Conservation (phyloP, 2,888 invertebrate species). For the Anarsia innoxiella region DNA sequence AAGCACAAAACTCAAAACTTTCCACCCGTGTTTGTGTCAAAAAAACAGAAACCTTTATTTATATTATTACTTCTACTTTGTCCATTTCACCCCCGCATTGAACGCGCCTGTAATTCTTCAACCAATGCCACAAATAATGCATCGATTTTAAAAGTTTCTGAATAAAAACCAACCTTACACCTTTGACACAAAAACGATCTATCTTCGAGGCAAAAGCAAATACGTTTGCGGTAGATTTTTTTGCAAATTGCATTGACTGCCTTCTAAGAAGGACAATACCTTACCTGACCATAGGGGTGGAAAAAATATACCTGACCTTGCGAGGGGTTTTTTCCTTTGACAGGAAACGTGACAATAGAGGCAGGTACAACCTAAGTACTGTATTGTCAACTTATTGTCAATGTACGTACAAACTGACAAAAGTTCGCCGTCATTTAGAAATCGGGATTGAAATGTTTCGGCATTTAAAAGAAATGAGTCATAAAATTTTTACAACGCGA, state of each 20-base stretch:
- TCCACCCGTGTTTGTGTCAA: not conserved
- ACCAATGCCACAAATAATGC: not conserved
- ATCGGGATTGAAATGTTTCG: not conserved
- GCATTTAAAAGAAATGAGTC: not conserved
- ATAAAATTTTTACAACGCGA: not conserved
- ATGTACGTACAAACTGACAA: no score
- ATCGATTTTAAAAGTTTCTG: constrained; percentile 1
- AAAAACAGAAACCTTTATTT: not conserved
- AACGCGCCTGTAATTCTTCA: constrained; percentile 1
- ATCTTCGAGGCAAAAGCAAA: constrained; percentile 5
- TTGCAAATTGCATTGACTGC: constrained; percentile 31
- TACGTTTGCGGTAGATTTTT: constrained; percentile 16
- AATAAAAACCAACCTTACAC: constrained; percentile 7
- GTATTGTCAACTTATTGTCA: no score
- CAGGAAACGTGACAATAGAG: constrained; percentile 64
- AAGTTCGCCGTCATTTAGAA: no score
- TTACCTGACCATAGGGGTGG: constrained; percentile 38
- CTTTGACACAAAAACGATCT: constrained; percentile 5
- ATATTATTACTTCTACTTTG: not conserved
- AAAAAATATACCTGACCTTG: constrained; percentile 52
- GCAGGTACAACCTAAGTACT: no score
- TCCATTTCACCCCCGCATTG: constrained; percentile 1
- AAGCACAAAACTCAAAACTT: not conserved
- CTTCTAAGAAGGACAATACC: constrained; percentile 34
- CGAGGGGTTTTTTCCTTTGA: constrained; percentile 32